A percentile compares a stretch with the other conserved stretches of the same genome.
Evolutionary conservation across 2,888 invertebrate species (phyloP).

Genomic region (Phortica magna): DNA sequence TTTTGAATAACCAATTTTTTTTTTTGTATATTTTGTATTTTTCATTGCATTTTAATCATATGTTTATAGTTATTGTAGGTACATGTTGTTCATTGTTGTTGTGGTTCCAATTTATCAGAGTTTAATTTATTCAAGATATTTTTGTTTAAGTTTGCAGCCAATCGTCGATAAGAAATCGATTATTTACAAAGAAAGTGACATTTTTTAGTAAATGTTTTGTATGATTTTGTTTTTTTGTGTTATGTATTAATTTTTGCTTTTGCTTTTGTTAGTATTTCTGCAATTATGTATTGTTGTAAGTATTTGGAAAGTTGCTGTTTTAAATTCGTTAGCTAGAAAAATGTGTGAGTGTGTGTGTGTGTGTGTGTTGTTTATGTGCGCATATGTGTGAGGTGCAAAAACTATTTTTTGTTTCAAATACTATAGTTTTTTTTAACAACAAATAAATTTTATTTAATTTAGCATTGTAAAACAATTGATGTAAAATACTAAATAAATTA

Average conservation of each 20-base stretch:
- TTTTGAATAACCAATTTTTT: slow-evolving; percentile 33
- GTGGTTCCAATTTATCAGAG: slow-evolving; percentile 12
- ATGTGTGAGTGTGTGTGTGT: slow-evolving; percentile 55
- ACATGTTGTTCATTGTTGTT: slow-evolving; percentile 9
- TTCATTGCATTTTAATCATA: not conserved
- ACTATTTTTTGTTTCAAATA: slow-evolving; percentile 3
- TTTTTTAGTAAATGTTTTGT: slow-evolving; percentile 40
- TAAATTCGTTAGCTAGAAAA: slow-evolving; percentile 31
- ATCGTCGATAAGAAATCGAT: slow-evolving; percentile 34
- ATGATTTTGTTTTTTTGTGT: slow-evolving; percentile 10
- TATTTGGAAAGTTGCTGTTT: slow-evolving; percentile 31
- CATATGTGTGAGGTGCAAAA: slow-evolving; percentile 55
- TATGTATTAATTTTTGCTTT: not conserved
- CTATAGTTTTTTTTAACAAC: no score
- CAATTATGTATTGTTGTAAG: not conserved
- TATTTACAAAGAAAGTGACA: slow-evolving; percentile 46
- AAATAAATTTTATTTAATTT: not conserved
- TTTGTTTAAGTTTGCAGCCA: slow-evolving; percentile 12
- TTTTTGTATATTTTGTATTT: slow-evolving; percentile 32
- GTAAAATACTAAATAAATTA: not conserved
- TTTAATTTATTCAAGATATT: not conserved
- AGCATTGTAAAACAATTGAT: not conserved
- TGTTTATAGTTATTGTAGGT: slow-evolving; percentile 38
- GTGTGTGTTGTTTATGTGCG: slow-evolving; percentile 44
- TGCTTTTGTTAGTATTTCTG: not conserved